Evolutionary conservation across 2,797 vertebrate genomes (phyloP), one percentile per base, ranked within the genome.

Genomic region (Meriones psammophilus): DNA sequence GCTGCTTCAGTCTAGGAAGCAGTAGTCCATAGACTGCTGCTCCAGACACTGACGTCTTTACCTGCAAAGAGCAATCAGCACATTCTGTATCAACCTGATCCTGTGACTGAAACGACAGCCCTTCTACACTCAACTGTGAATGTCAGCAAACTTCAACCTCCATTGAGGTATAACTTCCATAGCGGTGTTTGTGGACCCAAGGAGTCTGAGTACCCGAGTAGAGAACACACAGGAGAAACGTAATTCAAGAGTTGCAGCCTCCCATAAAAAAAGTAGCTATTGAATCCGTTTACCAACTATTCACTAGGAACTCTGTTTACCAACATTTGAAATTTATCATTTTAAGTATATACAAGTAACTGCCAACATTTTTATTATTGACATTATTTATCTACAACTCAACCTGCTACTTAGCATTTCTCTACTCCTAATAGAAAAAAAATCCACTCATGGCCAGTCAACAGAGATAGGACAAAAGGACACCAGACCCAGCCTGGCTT

Each of bases 291-390:
- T 85, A 56, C 1, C 89, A 33, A 87, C 58, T 24, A 86, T 7
- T 69, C 28, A 91, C 5, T 68, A 91, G 69, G 66, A 81, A 85
- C 71, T 33, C 83, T 71, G 68, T 77, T 87, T 93, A 36, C 54
- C 94, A 94, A 91, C 54, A 88, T 36, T 33, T 88, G 81, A 83
- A 90, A 91, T 58, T 79, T 91, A n/a, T 56, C 62, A 77, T 74
- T 68, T 81, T 28, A 0, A 50, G 73, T 74, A 88, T 14, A 94
- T 4, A 8, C 76, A 92, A 91, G 79, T 30, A 87, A 83, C 42
- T 92, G 39, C 5, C 18, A 88, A 79, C 17, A 77, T 62, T 94
- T 91, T 73, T 58, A 84, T 73, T 79, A 85, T 30, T 9, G 39
- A 64, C 14, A 89, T 39, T 22, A 88, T n/a, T 46, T 14, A 86